These are phyloP conservation scores for Oedothorax gibbosus DNA, from an alignment of 1,140 invertebrate genomes.

Conservation along the genomic window DNA sequence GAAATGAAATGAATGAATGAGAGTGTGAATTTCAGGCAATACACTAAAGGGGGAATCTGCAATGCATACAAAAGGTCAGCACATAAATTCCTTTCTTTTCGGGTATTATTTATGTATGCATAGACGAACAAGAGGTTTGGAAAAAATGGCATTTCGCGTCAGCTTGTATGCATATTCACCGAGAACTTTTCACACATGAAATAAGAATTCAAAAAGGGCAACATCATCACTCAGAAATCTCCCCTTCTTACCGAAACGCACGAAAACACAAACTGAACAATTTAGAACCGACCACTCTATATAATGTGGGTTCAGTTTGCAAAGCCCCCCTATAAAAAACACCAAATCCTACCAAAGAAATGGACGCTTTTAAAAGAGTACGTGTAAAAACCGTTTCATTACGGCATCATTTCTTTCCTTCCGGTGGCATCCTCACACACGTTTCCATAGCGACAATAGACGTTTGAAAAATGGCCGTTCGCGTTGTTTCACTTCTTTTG, in stretches of 20 bases:
- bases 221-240: conserved; percentile 42
- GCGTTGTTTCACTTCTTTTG: conserved; percentile 51
- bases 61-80: no score
- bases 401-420: conserved; percentile 60
- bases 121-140: conserved; percentile 23
- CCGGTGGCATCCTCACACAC: conserved; percentile 56
- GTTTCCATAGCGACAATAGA: conserved; percentile 49
- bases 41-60: no score
- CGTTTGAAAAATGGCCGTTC: conserved; percentile 55
- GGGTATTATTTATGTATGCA: conserved; percentile 4
- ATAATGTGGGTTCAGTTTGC: conserved; percentile 12
- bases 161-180: not conserved
- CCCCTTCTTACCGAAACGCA: conserved; percentile 28
- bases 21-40: no score
- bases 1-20: no score
- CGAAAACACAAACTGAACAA: conserved; percentile 50
- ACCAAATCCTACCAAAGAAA: conserved; percentile 14
- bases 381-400: conserved; percentile 60
- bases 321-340: conserved; percentile 4
- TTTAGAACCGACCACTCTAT: not conserved
- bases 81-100: no score
- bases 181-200: conserved; percentile 5
- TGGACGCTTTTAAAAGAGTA: conserved; percentile 39
- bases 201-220: not conserved
- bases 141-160: conserved; percentile 3